Evolutionary conservation across 2,888 invertebrate genomes (phyloP).

Genomic region (Leptura quadrifasciata): DNA sequence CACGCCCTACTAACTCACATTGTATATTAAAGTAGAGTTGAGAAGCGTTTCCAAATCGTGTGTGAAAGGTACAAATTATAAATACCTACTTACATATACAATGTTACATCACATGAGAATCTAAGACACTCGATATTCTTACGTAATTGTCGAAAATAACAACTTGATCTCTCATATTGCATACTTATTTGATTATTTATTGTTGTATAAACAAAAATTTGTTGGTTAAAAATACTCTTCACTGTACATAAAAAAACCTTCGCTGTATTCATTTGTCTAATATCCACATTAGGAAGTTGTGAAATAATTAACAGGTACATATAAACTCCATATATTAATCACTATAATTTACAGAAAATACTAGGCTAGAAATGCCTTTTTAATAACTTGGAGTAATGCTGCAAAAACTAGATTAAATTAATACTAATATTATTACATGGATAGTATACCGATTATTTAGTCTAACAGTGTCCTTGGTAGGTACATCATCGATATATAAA

Average conservation of each 20-base stretch:
- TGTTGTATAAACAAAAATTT: neutral
- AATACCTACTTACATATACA: neutral
- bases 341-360: slow-evolving; percentile 23
- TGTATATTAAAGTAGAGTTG: neutral
- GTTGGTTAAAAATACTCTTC: neutral
- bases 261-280: neutral
- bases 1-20: too few species aligned
- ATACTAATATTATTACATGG: slow-evolving; percentile 17
- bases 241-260: neutral
- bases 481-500: neutral
- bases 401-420: slow-evolving; percentile 21
- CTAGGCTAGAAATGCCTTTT: slow-evolving; percentile 12
- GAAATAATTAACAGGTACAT: neutral
- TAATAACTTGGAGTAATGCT: slow-evolving; percentile 10
- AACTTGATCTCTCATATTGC: neutral
- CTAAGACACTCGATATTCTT: neutral
- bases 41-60: neutral
- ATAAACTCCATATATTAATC: neutral
- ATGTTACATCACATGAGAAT: neutral
- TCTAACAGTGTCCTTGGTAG: slow-evolving; percentile 14
- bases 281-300: slow-evolving; percentile 15
- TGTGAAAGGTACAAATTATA: neutral
- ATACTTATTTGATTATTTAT: neutral
- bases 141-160: neutral
- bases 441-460: neutral